Evolutionary conservation across 2,113 vertebrate genomes (phyloP).

Genomic region (Diadophis punctatus): DNA sequence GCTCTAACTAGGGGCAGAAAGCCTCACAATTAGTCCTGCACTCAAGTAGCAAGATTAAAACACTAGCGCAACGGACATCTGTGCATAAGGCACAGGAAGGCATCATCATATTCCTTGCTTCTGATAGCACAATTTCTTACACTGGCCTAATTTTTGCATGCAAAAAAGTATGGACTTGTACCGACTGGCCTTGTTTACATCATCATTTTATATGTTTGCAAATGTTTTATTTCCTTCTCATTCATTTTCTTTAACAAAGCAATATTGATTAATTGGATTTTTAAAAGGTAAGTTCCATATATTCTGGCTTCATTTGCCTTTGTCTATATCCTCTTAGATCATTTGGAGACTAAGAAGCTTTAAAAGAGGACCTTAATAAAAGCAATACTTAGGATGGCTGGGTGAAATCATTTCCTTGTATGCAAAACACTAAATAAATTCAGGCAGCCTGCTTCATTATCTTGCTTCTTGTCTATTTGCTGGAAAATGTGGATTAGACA

Average conservation of each 20-base stretch:
- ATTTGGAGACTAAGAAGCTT: not conserved
- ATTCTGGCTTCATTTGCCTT: not conserved
- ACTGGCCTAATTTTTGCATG: not conserved
- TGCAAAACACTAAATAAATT: not conserved
- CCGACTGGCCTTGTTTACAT: not conserved
- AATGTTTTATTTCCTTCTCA: not conserved
- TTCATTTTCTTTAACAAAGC: not conserved
- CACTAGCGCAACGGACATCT: not conserved
- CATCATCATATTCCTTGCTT: not conserved
- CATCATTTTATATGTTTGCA: not conserved
- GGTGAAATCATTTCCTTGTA: not conserved
- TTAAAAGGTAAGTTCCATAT: not conserved
- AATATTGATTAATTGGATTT: not conserved
- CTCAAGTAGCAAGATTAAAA: not conserved
- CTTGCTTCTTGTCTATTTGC: not conserved
- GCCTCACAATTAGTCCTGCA: not conserved
- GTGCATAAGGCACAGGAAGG: not conserved
- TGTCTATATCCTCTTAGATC: not conserved
- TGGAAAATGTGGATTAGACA: not conserved
- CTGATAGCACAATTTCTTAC: not conserved
- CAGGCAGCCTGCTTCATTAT: not conserved
- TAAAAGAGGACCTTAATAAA: not conserved
- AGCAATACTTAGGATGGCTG: slow-evolving; percentile 8
- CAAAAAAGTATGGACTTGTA: no score
- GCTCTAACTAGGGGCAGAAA: not conserved